These are phyloP conservation scores for Notoglanidium macrostoma DNA, from an alignment of 2,797 vertebrate species.

Conservation along the genomic window DNA sequence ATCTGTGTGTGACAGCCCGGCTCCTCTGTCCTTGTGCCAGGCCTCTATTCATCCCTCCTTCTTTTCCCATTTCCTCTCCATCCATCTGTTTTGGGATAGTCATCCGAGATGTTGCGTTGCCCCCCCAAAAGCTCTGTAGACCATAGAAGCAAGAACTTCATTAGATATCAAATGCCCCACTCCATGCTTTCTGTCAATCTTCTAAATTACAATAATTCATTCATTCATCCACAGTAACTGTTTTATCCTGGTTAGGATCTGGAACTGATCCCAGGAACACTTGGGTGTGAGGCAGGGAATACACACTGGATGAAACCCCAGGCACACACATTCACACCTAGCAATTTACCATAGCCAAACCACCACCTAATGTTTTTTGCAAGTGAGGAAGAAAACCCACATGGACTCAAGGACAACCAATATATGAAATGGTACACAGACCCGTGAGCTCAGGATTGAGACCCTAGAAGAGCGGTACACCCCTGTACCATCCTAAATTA, in stretches of 20 bases:
- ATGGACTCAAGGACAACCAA: not conserved
- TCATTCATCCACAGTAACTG: not conserved
- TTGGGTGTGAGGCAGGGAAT: not conserved
- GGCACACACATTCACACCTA: not conserved
- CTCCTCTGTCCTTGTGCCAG: constrained; percentile 54
- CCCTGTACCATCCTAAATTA: not conserved
- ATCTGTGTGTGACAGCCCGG: constrained; percentile 47
- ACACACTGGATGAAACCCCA: not conserved
- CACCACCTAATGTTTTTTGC: not conserved
- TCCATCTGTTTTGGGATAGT: constrained; percentile 59
- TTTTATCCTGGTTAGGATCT: not conserved
- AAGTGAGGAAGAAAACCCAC: not conserved
- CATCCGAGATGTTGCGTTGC: constrained; percentile 42
- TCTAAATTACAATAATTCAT: not conserved
- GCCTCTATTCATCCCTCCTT: constrained; percentile 35
- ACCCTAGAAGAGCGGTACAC: not conserved
- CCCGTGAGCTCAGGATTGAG: not conserved
- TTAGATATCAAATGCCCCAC: constrained; percentile 24
- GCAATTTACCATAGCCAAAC: not conserved
- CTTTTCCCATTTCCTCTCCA: constrained; percentile 6
- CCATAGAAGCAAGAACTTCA: constrained; percentile 9
- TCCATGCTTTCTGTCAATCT: not conserved
- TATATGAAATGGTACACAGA: not conserved
- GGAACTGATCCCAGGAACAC: constrained; percentile 7
- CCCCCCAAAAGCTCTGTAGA: constrained; percentile 30